Conservation (phyloP, 2,888 invertebrate species). For the Seira musarum region DNA sequence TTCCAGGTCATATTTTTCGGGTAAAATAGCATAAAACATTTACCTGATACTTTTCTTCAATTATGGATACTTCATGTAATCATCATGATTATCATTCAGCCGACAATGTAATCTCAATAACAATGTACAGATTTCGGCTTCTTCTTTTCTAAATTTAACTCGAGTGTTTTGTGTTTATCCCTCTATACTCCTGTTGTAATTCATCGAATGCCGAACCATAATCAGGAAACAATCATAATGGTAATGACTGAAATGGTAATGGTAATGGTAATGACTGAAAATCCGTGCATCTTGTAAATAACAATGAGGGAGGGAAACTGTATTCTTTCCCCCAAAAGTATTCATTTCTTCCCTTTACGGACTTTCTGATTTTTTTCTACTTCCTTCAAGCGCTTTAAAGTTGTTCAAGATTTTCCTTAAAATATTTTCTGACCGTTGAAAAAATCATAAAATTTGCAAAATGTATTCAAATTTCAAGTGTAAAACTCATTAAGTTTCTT, state of each 20-base stretch:
- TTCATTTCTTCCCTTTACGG: no score
- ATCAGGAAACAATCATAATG: not conserved
- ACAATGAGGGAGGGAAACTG: no score
- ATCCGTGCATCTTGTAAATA: not conserved
- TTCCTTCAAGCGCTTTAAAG: no score
- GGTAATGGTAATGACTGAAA: not conserved
- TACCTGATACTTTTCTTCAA: not conserved
- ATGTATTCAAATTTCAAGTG: no score
- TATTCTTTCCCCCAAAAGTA: no score
- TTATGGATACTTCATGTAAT: not conserved
- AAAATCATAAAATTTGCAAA: no score
- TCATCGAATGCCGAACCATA: not conserved
- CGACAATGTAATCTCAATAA: not conserved
- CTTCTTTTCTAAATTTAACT: constrained; percentile 1
- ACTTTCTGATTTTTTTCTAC: no score
- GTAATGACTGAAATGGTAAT: not conserved
- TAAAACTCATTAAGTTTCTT: no score
- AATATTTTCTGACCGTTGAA: no score
- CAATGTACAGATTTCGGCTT: not conserved
- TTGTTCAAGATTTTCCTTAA: no score
- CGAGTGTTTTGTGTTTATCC: not conserved
- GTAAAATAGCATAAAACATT: not conserved
- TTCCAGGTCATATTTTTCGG: not conserved
- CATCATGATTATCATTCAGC: not conserved
- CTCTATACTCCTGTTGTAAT: not conserved